These are phyloP conservation scores for Hoplostethus mediterraneus DNA, from an alignment of 2,797 vertebrate species.

Conservation along the genomic window DNA sequence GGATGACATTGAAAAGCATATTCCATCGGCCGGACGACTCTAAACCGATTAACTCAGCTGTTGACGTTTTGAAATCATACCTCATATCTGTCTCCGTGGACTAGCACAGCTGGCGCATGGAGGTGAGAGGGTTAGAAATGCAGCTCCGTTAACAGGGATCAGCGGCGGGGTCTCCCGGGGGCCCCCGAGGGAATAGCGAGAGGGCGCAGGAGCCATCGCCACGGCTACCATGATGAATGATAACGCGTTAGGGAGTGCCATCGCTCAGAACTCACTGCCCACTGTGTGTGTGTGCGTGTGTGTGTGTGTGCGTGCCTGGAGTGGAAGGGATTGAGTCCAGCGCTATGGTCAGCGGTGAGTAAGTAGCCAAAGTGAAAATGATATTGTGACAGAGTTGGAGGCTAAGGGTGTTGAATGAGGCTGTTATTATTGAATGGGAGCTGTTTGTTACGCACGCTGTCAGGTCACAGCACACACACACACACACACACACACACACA, in stretches of 20 bases:
- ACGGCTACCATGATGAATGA: conserved; percentile 57
- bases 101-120: conserved; percentile 19
- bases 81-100: conserved; percentile 21
- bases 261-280: conserved; percentile 35
- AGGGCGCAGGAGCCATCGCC: conserved; percentile 25
- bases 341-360: conserved; percentile 41
- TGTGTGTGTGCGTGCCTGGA: background rate
- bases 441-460: conserved; percentile 57
- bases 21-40: background rate
- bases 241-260: conserved; percentile 18
- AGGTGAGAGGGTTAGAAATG: conserved; percentile 35
- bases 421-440: conserved; percentile 44
- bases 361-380: conserved; percentile 56
- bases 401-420: conserved; percentile 42
- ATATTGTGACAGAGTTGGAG: conserved; percentile 57
- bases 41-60: conserved; percentile 8
- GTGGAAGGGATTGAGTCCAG: conserved; percentile 38
- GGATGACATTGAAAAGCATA: background rate
- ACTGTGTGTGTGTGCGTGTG: background rate
- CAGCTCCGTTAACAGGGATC: conserved; percentile 53
- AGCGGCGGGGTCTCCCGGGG: conserved; percentile 36
- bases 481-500: background rate
- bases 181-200: conserved; percentile 30
- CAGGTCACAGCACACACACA: background rate
- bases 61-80: conserved; percentile 18